Evolutionary conservation across 2,888 invertebrate species (phyloP), one percentile per base, ranked within the genome.

Genomic region (Phyllotreta cruciferae): DNA sequence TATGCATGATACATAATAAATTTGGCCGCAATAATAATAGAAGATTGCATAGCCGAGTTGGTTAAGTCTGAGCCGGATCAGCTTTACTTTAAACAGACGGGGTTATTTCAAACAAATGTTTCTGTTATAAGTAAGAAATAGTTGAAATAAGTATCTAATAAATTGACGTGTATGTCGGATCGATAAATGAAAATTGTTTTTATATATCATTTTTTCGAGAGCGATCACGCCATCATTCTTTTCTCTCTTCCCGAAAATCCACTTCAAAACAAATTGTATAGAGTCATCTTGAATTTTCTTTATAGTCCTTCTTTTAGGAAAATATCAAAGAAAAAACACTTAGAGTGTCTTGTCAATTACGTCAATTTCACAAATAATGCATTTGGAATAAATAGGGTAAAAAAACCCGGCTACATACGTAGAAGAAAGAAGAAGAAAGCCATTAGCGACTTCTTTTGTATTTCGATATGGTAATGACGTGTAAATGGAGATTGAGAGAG

Each of bases 401-500:
- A 56, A 35, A 49, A 49, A 44, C 45, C 53, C 58, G 36, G 10
- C 50, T 58, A 7, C 39, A 58, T 2, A 41, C 4, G n/a, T 9
- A 60, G 42, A 8, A 10, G 6, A 14, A 54, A 42, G 24, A 57
- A 35, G 24, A 52, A 52, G 61, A 58, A 62, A 67, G 66, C 66
- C 64, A 64, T 67, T 67, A 67, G 58, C 66, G 63, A 67, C 56
- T 56, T 62, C 60, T 67, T 66, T 64, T 63, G 62, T 64, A 67
- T 58, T 62, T 65, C 50, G 58, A 62, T 69, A 69, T 68, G 69
- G 66, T 69, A 70, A 70, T 69, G 70, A 69, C 64, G 67, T 67
- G 67, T 67, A 70, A 70, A 70, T 70, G 61, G 64, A 69, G 44
- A 60, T 60, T 58, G 44, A 37, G 42, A 13, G 35, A 36, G 13